Evolutionary conservation across 2,113 vertebrate genomes (phyloP).

Genomic region (Catharus bicknelli): DNA sequence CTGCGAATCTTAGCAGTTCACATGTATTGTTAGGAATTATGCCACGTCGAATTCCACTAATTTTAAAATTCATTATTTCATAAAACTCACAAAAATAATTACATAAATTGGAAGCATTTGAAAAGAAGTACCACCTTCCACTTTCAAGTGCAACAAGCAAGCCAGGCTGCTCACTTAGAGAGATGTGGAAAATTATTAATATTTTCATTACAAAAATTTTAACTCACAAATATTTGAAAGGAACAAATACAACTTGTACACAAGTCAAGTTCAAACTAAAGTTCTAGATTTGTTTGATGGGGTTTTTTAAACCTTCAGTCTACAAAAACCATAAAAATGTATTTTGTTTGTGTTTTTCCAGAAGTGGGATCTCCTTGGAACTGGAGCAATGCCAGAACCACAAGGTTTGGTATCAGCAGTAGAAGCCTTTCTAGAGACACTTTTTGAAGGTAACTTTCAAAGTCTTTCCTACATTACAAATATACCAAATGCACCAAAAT

Average conservation of each 20-base stretch:
- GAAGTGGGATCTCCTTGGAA: not conserved
- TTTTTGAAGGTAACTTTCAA: conserved; percentile 49
- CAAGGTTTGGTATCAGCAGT: not conserved
- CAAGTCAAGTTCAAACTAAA: not conserved
- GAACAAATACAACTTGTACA: not conserved
- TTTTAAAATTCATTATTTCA: not conserved
- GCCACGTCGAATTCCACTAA: not conserved
- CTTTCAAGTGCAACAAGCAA: not conserved
- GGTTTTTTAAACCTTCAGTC: not conserved
- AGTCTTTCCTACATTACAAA: not conserved
- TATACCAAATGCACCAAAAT: conserved; percentile 4
- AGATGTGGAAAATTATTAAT: not conserved
- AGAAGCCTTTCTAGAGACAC: not conserved
- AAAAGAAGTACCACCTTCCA: not conserved
- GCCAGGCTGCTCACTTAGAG: not conserved
- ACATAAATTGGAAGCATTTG: not conserved
- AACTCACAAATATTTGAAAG: not conserved
- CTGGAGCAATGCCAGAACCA: not conserved
- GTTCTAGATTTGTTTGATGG: not conserved
- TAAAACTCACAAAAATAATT: not conserved
- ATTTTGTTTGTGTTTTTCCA: not conserved
- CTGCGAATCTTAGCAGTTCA: not conserved
- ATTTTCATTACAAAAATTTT: not conserved
- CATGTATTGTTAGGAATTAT: not conserved
- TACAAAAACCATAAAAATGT: not conserved